Conservation (phyloP, 37 sponge, comb jelly and placozoan genomes). For the Tethya wilhelma region DNA sequence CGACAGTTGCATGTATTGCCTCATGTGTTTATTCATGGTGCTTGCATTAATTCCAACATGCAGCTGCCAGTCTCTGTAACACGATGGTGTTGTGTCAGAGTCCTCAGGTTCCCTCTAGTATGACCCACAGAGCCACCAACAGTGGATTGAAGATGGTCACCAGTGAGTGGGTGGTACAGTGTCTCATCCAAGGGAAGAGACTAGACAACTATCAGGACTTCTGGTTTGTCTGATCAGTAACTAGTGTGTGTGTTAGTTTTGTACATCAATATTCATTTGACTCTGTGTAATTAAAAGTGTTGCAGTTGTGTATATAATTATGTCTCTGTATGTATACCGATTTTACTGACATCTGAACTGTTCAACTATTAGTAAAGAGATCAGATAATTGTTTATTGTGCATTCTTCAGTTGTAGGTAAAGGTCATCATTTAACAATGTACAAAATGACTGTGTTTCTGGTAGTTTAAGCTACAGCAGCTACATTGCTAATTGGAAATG, state of each 20-base stretch:
- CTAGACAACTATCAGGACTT: slow-evolving; percentile 19
- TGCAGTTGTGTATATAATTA: too few species aligned
- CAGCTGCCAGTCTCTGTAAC: background rate
- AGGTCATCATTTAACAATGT: too few species aligned
- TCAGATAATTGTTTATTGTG: too few species aligned
- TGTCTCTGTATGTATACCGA: too few species aligned
- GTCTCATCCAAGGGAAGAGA: slow-evolving; percentile 32
- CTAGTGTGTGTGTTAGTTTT: too few species aligned
- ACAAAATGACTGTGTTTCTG: too few species aligned
- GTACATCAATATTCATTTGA: background rate
- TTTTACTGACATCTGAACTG: too few species aligned
- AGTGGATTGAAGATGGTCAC: slow-evolving; percentile 3
- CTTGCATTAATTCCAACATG: background rate
- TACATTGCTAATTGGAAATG: too few species aligned
- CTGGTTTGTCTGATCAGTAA: background rate
- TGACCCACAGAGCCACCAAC: background rate
- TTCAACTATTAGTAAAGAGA: too few species aligned
- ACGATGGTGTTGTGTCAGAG: slow-evolving; percentile 2
- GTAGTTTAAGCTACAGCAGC: too few species aligned
- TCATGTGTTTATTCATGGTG: background rate
- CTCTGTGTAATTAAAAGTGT: background rate
- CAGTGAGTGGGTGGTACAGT: slow-evolving; percentile 60
- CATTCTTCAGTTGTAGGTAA: too few species aligned
- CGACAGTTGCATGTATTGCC: background rate
- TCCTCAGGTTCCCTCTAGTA: background rate